Evolutionary conservation across 1,140 invertebrate species (phyloP).

Genomic region (Danaus melanippus): DNA sequence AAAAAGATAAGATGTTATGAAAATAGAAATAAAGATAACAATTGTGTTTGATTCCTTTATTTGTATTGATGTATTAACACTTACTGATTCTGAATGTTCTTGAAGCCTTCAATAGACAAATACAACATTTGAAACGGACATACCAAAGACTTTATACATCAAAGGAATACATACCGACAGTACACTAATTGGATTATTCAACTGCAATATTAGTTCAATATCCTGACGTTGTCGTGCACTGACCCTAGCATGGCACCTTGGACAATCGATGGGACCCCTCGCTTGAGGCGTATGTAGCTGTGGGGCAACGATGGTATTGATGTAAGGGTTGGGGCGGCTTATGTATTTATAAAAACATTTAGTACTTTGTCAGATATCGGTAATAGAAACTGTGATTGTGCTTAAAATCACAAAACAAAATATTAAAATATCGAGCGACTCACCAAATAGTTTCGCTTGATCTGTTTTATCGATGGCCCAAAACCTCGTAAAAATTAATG

Average conservation of each 20-base stretch:
- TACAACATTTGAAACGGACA: constrained; percentile 9
- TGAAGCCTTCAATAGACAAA: not conserved
- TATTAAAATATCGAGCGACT: not conserved
- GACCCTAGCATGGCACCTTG: constrained; percentile 40
- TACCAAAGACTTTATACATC: constrained; percentile 26
- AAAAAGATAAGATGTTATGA: too few species aligned
- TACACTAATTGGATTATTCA: constrained; percentile 60
- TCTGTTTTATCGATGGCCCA: not conserved
- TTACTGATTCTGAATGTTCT: too few species aligned
- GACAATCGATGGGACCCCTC: constrained; percentile 42
- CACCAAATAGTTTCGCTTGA: not conserved
- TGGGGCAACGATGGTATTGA: constrained; percentile 12
- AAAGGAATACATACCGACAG: constrained; percentile 35
- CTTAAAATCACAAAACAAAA: not conserved
- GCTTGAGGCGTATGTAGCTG: constrained; percentile 15
- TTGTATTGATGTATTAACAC: too few species aligned
- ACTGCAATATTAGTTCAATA: constrained; percentile 60
- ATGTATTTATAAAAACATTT: constrained; percentile 11
- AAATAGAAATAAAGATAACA: too few species aligned
- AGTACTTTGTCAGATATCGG: constrained; percentile 10
- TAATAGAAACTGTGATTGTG: not conserved
- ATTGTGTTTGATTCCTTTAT: too few species aligned
- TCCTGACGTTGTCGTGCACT: constrained; percentile 42
- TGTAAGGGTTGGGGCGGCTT: constrained; percentile 16
- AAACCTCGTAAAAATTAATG: too few species aligned